Base-by-base conservation (phyloP, 2,797 vertebrate genomes). In the Characodon lateralis region DNA sequence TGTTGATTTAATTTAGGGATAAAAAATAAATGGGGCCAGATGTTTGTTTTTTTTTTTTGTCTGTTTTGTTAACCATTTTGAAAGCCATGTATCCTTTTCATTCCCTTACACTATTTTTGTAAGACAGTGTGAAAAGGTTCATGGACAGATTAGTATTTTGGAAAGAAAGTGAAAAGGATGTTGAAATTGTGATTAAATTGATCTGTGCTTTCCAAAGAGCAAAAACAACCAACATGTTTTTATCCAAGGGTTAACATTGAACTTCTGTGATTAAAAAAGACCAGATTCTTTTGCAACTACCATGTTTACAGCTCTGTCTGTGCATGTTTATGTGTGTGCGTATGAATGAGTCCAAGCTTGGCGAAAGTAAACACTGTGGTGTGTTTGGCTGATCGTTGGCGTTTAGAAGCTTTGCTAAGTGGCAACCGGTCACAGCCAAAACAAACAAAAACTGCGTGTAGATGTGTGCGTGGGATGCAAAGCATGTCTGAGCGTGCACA, bases 341-440 rank as follows among this genome's bases (percentile, higher is more conserved):
- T 26, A 35, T 58, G 65, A 68, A 26, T 56, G 59, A 2, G 59
- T 72, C 35, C 28, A 66, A 46, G 71, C 61, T 69, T 22, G 71
- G 53, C 53, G 41, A 77, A 81, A 65, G 68, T 74, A 81, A 78
- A 81, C 75, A 74, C 8, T 26, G 50, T 48, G 75, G 79, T 81
- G 63, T 91, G 89, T 91, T 89, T 41, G 61, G 83, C 78, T 78
- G 89, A 89, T 90, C 73, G 20, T 86, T 85, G 86, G 84, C 79
- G 82, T 91, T 90, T 89, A 91, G 83, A 88, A 87, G 87, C 74
- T 89, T 88, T 78, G 39, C 89, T 94, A 93, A 96, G 95, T 95
- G 94, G 92, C 92, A 94, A 92, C 91, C 86, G 86, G 87, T 72
- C 76, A 41, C 86, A 88, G 95, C 95, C 95, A 96, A 95, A 94